Evolutionary conservation across 2,888 invertebrate genomes (phyloP).

Genomic region (Sminthurinus aureus): DNA sequence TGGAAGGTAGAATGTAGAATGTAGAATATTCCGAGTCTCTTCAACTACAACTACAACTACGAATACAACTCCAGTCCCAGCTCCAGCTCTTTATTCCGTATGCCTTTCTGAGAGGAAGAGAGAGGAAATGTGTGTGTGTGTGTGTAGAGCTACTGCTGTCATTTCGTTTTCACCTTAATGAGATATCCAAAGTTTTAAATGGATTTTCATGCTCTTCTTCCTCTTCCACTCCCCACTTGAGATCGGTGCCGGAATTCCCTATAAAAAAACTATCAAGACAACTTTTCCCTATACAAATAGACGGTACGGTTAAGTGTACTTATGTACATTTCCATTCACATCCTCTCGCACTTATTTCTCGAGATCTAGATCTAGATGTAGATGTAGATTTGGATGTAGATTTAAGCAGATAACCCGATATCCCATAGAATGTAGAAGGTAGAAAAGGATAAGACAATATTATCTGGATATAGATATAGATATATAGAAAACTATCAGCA

Average conservation of each 20-base stretch:
- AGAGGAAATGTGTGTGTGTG: too few species aligned
- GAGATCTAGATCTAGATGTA: too few species aligned
- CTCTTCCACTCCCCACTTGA: not conserved
- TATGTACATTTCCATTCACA: too few species aligned
- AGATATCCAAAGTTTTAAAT: slow-evolving; percentile 15
- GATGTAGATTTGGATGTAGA: too few species aligned
- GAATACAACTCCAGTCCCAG: not conserved
- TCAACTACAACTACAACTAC: not conserved
- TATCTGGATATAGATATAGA: too few species aligned
- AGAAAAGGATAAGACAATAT: too few species aligned
- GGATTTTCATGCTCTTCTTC: slow-evolving; percentile 13
- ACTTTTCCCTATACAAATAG: not conserved
- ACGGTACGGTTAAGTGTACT: not conserved
- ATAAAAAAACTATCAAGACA: not conserved
- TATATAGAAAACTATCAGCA: too few species aligned
- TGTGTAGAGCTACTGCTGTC: not conserved
- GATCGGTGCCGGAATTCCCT: not conserved
- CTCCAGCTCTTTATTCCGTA: not conserved
- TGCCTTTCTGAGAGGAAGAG: too few species aligned
- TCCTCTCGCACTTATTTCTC: too few species aligned
- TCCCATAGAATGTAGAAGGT: too few species aligned
- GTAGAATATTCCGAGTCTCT: not conserved
- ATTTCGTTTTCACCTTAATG: slow-evolving; percentile 15
- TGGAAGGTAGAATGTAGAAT: not conserved
- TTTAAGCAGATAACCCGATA: too few species aligned